phyloP scores from a whole-genome alignment of 2,888 invertebrate species.

The Conistra vaccinii region DNA sequence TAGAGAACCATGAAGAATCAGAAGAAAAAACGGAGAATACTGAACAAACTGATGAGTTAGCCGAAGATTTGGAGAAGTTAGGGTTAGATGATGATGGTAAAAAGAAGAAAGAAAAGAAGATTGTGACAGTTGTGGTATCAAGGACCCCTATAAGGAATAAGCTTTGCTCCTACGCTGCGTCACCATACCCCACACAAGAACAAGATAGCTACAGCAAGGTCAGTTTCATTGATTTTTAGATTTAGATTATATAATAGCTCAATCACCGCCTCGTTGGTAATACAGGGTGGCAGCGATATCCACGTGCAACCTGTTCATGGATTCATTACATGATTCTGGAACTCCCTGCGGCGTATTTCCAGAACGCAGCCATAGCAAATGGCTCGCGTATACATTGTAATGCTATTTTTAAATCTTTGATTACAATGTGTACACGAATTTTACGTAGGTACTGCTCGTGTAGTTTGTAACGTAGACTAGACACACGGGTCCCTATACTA shows the following conservation, averaged over 20 bases:
- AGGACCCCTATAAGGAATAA: constrained; percentile 69
- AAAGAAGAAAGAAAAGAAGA: constrained; percentile 71
- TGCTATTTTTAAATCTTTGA: too few species aligned
- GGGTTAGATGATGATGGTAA: constrained; percentile 61
- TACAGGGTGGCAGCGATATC: neutral
- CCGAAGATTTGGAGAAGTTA: constrained; percentile 68
- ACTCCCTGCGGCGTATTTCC: too few species aligned
- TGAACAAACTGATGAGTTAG: constrained; percentile 64
- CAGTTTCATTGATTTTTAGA: neutral
- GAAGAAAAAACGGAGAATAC: constrained; percentile 31
- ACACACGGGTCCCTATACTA: too few species aligned
- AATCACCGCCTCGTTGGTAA: neutral
- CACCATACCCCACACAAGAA: constrained; percentile 49
- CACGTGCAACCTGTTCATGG: too few species aligned
- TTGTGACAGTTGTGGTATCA: constrained; percentile 69
- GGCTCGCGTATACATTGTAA: too few species aligned
- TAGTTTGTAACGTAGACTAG: too few species aligned
- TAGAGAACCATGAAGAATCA: constrained; percentile 20
- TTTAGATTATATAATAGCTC: neutral
- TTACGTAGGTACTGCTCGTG: too few species aligned
- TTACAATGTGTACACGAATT: too few species aligned
- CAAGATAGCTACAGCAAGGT: constrained; percentile 61
- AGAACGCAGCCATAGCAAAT: too few species aligned
- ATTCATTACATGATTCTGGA: too few species aligned
- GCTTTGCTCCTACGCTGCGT: constrained; percentile 1